Percentiles rank a stretch among this genome's conserved stretches.
Conservation (phyloP, 2,113 vertebrate genomes). For the Pituophis catenifer region DNA sequence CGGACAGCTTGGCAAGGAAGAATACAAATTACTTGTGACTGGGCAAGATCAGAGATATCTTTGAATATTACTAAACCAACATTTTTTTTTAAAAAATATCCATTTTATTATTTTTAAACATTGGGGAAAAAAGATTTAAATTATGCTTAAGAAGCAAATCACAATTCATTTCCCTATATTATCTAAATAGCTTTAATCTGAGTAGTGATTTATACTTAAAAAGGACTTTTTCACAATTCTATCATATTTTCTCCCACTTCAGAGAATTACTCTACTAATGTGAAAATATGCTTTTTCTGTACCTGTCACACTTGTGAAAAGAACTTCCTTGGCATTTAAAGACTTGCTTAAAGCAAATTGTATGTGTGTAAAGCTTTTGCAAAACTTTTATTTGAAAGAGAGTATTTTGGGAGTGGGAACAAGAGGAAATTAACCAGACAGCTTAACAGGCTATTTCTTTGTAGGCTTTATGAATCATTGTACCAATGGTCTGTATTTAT, state of each 20-base stretch:
- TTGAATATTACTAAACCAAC: background rate
- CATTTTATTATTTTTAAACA: background rate
- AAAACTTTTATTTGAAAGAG: background rate
- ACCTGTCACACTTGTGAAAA: background rate
- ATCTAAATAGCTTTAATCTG: background rate
- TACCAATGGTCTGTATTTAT: background rate
- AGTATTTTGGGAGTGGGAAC: background rate
- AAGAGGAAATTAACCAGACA: constrained; percentile 7
- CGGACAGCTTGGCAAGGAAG: background rate
- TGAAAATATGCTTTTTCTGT: background rate
- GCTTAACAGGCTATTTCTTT: background rate
- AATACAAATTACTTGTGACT: background rate
- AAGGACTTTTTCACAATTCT: background rate
- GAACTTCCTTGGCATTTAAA: background rate
- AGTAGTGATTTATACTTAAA: background rate
- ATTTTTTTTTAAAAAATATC: background rate
- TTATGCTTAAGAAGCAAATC: background rate
- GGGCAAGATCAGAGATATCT: background rate
- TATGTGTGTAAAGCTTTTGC: background rate
- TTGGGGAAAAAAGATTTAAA: background rate
- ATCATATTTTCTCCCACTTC: background rate
- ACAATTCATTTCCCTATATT: background rate
- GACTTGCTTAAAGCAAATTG: background rate
- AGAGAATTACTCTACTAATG: background rate
- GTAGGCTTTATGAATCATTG: constrained; percentile 3